Percentiles rank a stretch among this genome's conserved stretches.
phyloP scores from a whole-genome alignment of 1,140 invertebrate species.

The Kradibia gibbosae region DNA sequence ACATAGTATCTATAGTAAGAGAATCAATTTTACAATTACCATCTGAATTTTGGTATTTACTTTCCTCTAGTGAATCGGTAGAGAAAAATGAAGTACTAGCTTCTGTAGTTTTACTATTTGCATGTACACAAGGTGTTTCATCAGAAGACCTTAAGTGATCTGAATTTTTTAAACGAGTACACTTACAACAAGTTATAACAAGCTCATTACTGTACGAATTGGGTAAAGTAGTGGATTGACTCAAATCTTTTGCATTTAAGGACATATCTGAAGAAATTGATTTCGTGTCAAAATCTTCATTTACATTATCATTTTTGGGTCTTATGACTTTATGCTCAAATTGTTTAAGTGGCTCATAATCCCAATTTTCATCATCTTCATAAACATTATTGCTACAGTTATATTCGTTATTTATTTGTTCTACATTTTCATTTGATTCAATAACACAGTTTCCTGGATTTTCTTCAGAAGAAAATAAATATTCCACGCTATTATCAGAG shows the following conservation, averaged over 20 bases:
- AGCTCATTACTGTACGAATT: conserved; percentile 23
- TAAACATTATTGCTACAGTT: conserved; percentile 12
- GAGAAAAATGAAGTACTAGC: conserved; percentile 1
- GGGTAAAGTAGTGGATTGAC: conserved; percentile 7
- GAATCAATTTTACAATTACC: neutral
- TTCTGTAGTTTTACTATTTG: conserved; percentile 33
- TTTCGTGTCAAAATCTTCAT: conserved; percentile 16
- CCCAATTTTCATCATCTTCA: conserved; percentile 54
- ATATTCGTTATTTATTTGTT: neutral
- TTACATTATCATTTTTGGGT: conserved; percentile 13
- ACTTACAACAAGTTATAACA: conserved; percentile 31
- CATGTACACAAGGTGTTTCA: neutral
- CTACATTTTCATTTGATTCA: conserved; percentile 28
- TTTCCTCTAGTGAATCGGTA: neutral
- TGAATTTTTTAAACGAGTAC: conserved; percentile 31
- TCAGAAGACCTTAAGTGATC: conserved; percentile 25
- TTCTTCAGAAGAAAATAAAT: neutral
- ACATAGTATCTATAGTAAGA: conserved; percentile 40
- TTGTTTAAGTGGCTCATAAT: conserved; percentile 47
- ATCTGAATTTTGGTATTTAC: conserved; percentile 3
- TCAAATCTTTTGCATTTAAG: conserved; percentile 30
- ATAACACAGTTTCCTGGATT: conserved; percentile 16
- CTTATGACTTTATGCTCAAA: neutral
- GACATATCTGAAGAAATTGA: conserved; percentile 32
- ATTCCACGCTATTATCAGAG: conserved; percentile 27